Percentiles rank a stretch among this genome's conserved stretches.
phyloP scores from a whole-genome alignment of 2,113 vertebrate genomes.

The Atrichornis clamosus region DNA sequence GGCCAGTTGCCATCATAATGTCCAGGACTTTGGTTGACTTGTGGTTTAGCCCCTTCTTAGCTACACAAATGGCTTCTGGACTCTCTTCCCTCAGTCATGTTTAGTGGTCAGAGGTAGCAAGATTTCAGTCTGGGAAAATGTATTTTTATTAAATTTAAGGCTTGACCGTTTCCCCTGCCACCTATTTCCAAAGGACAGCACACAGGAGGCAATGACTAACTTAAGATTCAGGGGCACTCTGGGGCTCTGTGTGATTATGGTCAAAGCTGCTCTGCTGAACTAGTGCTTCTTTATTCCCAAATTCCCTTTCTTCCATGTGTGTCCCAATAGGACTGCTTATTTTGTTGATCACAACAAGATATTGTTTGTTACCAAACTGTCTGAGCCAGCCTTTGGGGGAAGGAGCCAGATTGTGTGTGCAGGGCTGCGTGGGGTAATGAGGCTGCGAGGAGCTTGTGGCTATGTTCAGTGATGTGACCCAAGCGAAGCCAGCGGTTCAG shows the following conservation, averaged over 20 bases:
- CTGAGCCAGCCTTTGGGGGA: background rate
- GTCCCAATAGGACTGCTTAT: background rate
- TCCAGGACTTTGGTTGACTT: background rate
- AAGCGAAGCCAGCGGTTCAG: background rate
- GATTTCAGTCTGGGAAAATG: background rate
- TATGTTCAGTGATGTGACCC: background rate
- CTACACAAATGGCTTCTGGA: fast-evolving
- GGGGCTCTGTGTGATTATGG: background rate
- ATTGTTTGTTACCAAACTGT: background rate
- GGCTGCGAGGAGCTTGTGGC: background rate
- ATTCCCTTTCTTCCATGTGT: background rate
- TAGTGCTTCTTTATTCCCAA: background rate
- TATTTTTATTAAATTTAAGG: background rate
- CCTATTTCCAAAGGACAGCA: background rate
- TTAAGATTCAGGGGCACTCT: background rate
- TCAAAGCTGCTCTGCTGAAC: background rate
- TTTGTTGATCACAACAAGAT: background rate
- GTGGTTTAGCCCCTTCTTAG: background rate
- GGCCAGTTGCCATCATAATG: background rate
- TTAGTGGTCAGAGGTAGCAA: background rate
- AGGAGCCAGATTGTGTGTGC: background rate
- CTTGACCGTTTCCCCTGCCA: background rate
- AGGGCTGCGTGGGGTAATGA: background rate
- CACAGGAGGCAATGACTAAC: background rate
- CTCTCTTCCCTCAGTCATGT: fast-evolving